Conservation (phyloP, 2,888 invertebrate genomes). For the Cosmopolites sordidus region DNA sequence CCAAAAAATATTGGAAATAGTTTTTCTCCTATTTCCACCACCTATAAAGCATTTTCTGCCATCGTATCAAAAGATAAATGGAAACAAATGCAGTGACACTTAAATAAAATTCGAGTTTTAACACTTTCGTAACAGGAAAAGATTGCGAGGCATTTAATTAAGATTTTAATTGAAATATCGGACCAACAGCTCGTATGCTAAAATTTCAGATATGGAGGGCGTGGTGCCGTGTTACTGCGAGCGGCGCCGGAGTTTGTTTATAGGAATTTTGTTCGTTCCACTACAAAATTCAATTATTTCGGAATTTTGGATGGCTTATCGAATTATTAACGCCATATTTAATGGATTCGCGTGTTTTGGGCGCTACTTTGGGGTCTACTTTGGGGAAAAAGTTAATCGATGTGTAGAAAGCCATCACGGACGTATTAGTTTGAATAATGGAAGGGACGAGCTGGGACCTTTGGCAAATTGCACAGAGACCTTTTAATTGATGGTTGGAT, state of each 20-base stretch:
- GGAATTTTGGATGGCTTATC: conserved; percentile 26
- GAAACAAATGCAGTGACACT: too few species aligned
- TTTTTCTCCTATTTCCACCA: too few species aligned
- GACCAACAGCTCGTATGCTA: conserved; percentile 8
- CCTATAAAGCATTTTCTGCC: too few species aligned
- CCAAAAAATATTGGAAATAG: too few species aligned
- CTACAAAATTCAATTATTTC: conserved; percentile 26
- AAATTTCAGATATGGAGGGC: conserved; percentile 17
- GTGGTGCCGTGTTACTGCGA: not conserved
- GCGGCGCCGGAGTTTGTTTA: conserved; percentile 2
- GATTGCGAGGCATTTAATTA: conserved; percentile 18
- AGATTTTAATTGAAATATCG: conserved; percentile 25
- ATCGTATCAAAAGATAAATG: too few species aligned
- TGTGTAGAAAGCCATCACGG: not conserved
- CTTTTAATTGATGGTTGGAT: too few species aligned
- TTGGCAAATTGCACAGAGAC: too few species aligned
- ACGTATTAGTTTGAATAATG: too few species aligned
- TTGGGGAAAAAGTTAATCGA: conserved; percentile 1
- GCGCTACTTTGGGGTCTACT: too few species aligned
- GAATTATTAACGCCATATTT: conserved; percentile 25
- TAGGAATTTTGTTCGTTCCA: not conserved
- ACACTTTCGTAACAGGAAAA: too few species aligned
- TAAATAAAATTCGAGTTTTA: too few species aligned
- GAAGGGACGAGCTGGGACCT: too few species aligned
- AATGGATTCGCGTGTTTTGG: conserved; percentile 12